A percentile compares a stretch with the other conserved stretches of the same genome.
Conservation (phyloP, 37 sponge, comb jelly and placozoan genomes). For the Dysidea cf. avara region DNA sequence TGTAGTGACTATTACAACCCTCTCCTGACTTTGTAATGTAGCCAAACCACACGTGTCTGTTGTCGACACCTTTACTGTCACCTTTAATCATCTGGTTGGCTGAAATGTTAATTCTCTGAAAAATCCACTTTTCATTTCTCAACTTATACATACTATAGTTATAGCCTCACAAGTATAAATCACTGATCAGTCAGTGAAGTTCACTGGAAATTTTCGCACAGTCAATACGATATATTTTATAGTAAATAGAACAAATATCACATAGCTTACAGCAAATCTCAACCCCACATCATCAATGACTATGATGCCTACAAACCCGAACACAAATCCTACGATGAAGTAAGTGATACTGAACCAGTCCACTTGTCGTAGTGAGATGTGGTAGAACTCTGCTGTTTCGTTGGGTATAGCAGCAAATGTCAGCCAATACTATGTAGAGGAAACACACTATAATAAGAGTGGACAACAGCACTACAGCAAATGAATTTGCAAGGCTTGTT, state of each 20-base stretch:
- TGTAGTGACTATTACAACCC: too few species aligned
- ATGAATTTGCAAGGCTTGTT: too few species aligned
- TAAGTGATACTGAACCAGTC: conserved; percentile 71
- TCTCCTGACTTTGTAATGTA: too few species aligned
- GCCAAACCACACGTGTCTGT: too few species aligned
- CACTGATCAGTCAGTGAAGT: neutral
- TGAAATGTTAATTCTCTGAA: too few species aligned
- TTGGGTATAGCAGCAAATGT: conserved; percentile 72
- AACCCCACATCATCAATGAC: conserved; percentile 71
- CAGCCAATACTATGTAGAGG: conserved; percentile 73
- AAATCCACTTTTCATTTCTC: too few species aligned
- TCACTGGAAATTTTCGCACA: neutral
- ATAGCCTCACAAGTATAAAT: neutral
- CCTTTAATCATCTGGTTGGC: too few species aligned
- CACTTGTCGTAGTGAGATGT: conserved; percentile 35
- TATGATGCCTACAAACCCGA: conserved; percentile 70
- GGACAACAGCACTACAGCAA: too few species aligned
- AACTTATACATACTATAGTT: neutral
- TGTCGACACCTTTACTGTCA: too few species aligned
- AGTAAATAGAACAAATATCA: neutral
- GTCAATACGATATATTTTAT: neutral
- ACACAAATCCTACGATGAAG: conserved; percentile 61
- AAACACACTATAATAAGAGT: too few species aligned
- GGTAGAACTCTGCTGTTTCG: conserved; percentile 43
- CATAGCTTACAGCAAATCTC: conserved; percentile 58